Percentiles rank a stretch among this genome's conserved stretches.
phyloP scores from a whole-genome alignment of 1,140 invertebrate genomes.

The Solen grandis region DNA sequence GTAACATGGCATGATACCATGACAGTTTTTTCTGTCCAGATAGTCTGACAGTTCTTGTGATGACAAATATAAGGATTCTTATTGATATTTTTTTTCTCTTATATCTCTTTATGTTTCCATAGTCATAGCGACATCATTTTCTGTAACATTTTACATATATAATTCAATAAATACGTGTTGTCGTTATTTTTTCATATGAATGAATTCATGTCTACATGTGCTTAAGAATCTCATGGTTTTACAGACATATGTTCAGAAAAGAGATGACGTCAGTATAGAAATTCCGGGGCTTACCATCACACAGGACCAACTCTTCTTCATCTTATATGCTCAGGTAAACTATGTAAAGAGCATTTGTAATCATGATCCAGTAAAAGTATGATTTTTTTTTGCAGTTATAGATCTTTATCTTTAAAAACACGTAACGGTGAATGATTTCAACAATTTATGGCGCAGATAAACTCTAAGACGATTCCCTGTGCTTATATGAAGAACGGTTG shows the following conservation, averaged over 20 bases:
- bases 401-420: background rate
- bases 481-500: too few species aligned
- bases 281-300: constrained; percentile 31
- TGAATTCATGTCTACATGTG: background rate
- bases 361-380: background rate
- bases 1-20: background rate
- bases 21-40: too few species aligned
- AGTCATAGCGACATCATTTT: too few species aligned
- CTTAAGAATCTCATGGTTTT: background rate
- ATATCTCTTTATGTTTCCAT: too few species aligned
- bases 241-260: constrained; percentile 13
- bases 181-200: background rate
- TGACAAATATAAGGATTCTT: too few species aligned
- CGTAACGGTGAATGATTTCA: background rate
- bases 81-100: too few species aligned
- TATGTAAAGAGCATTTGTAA: background rate
- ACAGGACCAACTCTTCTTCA: constrained; percentile 43
- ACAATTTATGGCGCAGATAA: too few species aligned
- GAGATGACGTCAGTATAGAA: background rate
- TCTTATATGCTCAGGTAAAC: constrained; percentile 44
- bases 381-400: background rate
- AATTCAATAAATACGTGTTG: background rate
- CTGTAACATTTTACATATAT: background rate
- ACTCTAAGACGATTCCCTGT: too few species aligned
- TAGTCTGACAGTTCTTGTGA: too few species aligned